These are phyloP conservation scores for Caenorhabditis uteleia DNA, from an alignment of 2,888 invertebrate species.

Conservation along the genomic window DNA sequence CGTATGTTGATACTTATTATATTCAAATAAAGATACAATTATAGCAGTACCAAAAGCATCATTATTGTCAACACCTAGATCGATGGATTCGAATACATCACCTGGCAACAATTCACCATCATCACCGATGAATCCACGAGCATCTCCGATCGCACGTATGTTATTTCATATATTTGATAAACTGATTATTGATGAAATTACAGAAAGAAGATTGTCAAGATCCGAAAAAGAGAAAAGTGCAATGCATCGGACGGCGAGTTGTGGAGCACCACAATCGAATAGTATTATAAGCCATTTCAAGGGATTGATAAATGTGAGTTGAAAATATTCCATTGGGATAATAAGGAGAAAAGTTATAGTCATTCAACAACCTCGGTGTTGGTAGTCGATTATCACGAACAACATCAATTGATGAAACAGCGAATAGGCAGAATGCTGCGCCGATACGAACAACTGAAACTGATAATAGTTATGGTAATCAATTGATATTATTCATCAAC, in stretches of 20 bases:
- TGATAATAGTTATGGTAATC: constrained; percentile 22
- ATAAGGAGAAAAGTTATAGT: constrained; percentile 38
- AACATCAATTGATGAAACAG: constrained; percentile 51
- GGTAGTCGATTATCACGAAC: constrained; percentile 51
- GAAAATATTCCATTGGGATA: not conserved
- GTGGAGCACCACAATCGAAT: constrained; percentile 49
- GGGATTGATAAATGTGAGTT: constrained; percentile 60
- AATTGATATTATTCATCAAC: not conserved
- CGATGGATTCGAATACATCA: constrained; percentile 40
- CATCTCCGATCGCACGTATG: constrained; percentile 35
- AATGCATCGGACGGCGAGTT: constrained; percentile 52
- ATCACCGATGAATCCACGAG: constrained; percentile 30
- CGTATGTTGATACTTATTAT: constrained; percentile 6
- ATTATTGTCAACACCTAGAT: constrained; percentile 36
- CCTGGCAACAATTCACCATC: constrained; percentile 32
- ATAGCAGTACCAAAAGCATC: constrained; percentile 38
- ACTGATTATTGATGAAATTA: constrained; percentile 2
- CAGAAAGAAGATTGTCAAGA: constrained; percentile 41
- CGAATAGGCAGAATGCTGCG: constrained; percentile 22
- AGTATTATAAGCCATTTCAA: constrained; percentile 64
- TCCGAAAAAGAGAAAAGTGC: constrained; percentile 44
- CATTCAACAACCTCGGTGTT: constrained; percentile 56
- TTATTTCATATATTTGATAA: not conserved
- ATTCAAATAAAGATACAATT: not conserved
- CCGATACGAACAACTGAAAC: not conserved